Conservation (phyloP, 2,113 vertebrate species). For the Melospiza georgiana region DNA sequence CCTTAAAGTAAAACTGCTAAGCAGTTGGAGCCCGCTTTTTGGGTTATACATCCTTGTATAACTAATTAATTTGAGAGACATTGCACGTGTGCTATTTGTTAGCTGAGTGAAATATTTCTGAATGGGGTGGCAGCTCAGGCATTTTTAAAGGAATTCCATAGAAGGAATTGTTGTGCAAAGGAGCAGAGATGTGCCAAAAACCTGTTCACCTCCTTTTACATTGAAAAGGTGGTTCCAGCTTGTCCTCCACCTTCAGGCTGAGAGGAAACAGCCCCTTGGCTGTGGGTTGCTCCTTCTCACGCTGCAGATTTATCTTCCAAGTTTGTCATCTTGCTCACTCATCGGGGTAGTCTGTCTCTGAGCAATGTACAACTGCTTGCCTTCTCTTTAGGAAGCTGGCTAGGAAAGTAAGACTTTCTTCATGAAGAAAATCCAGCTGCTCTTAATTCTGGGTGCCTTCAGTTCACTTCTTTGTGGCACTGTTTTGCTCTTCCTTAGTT, state of each 20-base stretch:
- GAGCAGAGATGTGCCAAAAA: neutral
- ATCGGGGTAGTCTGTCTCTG: neutral
- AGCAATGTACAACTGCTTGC: neutral
- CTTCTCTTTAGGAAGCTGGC: neutral
- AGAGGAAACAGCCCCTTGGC: neutral
- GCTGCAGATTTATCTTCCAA: neutral
- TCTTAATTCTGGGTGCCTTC: neutral
- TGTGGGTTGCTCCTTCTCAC: neutral
- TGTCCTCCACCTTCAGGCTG: neutral
- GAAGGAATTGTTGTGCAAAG: neutral
- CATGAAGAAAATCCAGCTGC: neutral
- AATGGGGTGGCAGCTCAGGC: neutral
- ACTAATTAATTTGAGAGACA: neutral
- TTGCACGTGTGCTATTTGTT: neutral
- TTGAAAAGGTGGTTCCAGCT: neutral
- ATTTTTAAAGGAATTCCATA: neutral
- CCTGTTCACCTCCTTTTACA: neutral
- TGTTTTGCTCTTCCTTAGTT: neutral
- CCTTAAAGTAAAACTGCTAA: neutral
- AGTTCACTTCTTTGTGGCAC: neutral
- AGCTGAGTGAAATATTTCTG: neutral
- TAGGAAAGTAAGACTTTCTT: neutral
- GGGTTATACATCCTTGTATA: neutral
- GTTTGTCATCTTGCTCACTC: neutral
- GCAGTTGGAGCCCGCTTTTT: neutral